Base-by-base conservation (phyloP, 2,113 vertebrate genomes). In the Brienomyrus brachyistius region DNA sequence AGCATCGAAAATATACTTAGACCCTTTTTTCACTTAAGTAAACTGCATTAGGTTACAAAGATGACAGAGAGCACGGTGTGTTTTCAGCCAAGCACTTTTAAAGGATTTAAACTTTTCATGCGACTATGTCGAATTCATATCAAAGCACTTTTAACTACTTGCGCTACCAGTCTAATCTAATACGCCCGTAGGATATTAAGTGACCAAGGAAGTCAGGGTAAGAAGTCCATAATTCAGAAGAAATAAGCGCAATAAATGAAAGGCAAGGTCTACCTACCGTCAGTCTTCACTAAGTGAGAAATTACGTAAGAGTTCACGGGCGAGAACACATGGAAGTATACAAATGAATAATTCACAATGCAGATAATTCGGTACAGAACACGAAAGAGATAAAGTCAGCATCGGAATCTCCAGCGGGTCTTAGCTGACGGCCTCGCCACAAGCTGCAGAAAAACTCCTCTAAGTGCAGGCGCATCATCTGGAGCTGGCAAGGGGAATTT, bases 361-460 rank as follows among this genome's bases (percentile, higher is more conserved):
- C 27, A 48, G 85, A 80, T 90, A 74, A 87, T 54, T 74, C 66
- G 35, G 40, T 47, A 47, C 17, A 43, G 35, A 56, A 80, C 2
- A 87, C 54, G 66, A 90, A n/a, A 90, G 56, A 45, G 13, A 31
- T 21, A 89, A 52, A 52, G 66, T 50, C 89, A 86, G 43, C n/a
- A 74, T 51, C 4, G 89, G 83, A 43, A 27, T 86, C 27, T 7
- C 56, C 54, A n/a, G 45, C 13, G 59, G 7, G 51, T 23, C 56
- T 15, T 59, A 48, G 31, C 19, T n/a, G 62, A 66, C n/a, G 51
- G 27, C 31, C 45, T 83, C 74, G 35, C 17, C 52, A 62, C 56
- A 27, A 66, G 21, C 35, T 35, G 70, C 45, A 45, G 21, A 5
- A 19, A 70, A n/a, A 80, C 47, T 50, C 66, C 9, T 35, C 23